Base-by-base conservation (phyloP, 2,888 invertebrate genomes). In the Pilophorus perplexus region DNA sequence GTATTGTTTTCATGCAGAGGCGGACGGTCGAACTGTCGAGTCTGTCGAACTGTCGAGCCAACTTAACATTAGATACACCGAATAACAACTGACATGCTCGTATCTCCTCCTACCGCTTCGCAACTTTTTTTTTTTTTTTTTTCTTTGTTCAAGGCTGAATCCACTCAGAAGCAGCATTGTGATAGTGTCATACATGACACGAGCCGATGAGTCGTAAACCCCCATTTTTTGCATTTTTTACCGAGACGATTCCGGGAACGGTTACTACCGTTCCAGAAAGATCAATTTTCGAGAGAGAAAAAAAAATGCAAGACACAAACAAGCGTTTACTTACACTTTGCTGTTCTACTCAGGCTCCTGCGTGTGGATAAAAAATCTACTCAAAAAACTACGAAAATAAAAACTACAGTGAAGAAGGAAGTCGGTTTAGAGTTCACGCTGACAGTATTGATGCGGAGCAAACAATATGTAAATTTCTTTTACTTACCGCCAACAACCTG, bases 91-190 rank as follows among this genome's bases (percentile, higher is more conserved):
- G 52, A 8, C 52, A 52, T 52, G 52, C 52, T 52, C 25, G 16
- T n/a, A 18, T 18, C 52, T 25, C 52, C 52, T 52, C 52, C 52
- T 28, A 28, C 25, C 52, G 52, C 27, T 52, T 28, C 28, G 16
- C n/a, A 52, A 28, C 27, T 8, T 28, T 28, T 38, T n/a, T n/a
- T n/a, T n/a, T n/a, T n/a, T n/a, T n/a, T n/a, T n/a, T n/a, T n/a
- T n/a, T n/a, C n/a, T n/a, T n/a, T n/a, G n/a, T 28, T 52, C 52
- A 52, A 52, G 52, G 52, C 52, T 28, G 25, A 25, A 52, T 46
- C 14, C 46, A 28, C n/a, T n/a, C n/a, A n/a, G n/a, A n/a, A n/a
- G n/a, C 28, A 4, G n/a, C 18, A 25, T 28, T 28, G 16, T 52
- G 52, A 46, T 46, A 23, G 23, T 46, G 46, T 46, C 46, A 46